A percentile compares a stretch with the other conserved stretches of the same genome.
Evolutionary conservation across 1,140 invertebrate genomes (phyloP).

Genomic region (Aphis gossypii): DNA sequence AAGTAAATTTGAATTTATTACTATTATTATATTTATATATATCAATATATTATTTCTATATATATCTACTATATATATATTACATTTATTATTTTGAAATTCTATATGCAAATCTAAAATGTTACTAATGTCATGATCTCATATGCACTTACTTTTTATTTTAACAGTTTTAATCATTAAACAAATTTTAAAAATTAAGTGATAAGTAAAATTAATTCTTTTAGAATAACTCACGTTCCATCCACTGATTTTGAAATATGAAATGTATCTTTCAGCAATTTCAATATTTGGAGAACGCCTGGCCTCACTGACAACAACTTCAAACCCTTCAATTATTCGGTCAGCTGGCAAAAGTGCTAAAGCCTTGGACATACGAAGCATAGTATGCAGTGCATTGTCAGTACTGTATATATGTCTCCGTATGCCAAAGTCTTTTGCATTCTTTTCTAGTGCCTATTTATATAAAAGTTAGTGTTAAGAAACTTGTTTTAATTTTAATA

Average conservation of each 20-base stretch:
- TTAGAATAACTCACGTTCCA: background rate
- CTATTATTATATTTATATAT: no score
- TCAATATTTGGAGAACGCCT: background rate
- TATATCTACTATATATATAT: no score
- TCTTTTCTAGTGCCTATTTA: background rate
- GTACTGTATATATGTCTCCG: background rate
- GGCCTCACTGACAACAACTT: background rate
- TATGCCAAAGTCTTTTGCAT: background rate
- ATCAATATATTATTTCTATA: no score
- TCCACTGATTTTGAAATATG: background rate
- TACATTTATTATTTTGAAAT: no score
- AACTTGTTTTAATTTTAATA: background rate
- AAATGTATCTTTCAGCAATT: background rate
- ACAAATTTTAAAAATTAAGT: no score
- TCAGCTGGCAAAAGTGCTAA: background rate
- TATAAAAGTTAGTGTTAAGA: background rate
- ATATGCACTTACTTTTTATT: no score
- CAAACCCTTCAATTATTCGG: background rate
- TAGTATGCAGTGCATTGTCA: background rate
- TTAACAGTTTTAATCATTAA: no score
- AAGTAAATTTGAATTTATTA: no score
- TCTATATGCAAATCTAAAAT: no score
- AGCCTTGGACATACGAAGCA: background rate
- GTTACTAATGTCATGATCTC: no score
- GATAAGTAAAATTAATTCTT: no score